Conservation (phyloP, 2,888 invertebrate genomes). For the Sesia bembeciformis region DNA sequence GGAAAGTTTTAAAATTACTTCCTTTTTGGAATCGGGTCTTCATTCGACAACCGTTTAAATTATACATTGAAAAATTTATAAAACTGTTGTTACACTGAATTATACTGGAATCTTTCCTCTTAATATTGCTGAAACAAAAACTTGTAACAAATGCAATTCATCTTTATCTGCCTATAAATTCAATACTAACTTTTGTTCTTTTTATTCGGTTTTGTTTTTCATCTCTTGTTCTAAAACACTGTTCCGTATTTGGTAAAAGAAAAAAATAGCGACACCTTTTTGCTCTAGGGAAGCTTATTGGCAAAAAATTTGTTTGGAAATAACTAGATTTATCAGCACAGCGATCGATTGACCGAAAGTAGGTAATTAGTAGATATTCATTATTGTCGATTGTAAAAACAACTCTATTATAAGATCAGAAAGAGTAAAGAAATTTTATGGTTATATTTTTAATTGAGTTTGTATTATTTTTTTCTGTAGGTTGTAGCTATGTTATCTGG, state of each 20-base stretch:
- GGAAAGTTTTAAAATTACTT: too few relatives aligned
- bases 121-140: background rate
- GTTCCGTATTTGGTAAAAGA: too few relatives aligned
- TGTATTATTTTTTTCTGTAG: too few relatives aligned
- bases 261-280: background rate
- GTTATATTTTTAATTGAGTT: too few relatives aligned
- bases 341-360: background rate
- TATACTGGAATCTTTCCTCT: background rate
- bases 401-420: background rate
- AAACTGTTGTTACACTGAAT: too few relatives aligned
- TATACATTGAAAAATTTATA: too few relatives aligned
- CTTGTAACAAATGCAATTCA: background rate
- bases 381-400: background rate
- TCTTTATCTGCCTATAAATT: background rate
- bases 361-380: background rate
- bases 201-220: background rate
- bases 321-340: background rate
- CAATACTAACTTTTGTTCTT: background rate
- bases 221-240: background rate
- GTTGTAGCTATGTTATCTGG: too few relatives aligned
- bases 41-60: too few relatives aligned
- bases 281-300: background rate
- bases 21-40: too few relatives aligned
- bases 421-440: too few relatives aligned
- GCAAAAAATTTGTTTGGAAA: background rate